Conservation (phyloP, 92 coral and sea anemone genomes). For the Desmophyllum pertusum region DNA sequence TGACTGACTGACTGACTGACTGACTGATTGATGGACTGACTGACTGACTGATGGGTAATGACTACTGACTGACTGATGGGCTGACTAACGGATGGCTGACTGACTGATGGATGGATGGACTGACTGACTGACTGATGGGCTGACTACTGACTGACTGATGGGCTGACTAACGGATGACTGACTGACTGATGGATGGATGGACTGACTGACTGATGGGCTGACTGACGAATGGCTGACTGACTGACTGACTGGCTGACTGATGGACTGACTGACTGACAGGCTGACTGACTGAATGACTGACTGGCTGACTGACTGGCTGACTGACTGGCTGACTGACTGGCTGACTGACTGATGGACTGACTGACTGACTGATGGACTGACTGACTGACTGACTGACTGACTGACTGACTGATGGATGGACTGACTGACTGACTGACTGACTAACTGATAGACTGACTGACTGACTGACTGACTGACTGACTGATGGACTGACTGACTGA, state of each 20-base stretch:
- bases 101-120: neutral
- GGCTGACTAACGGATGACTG: no score
- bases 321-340: neutral
- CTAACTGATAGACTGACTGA: neutral
- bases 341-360: neutral
- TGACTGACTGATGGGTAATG: neutral
- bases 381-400: neutral
- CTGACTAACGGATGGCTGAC: neutral
- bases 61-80: neutral
- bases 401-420: neutral
- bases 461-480: neutral
- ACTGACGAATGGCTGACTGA: neutral
- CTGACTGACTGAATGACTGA: no score
- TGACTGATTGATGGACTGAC: neutral
- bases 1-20: neutral
- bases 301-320: neutral
- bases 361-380: neutral
- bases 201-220: neutral
- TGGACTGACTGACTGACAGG: neutral
- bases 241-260: neutral
- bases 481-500: neutral
- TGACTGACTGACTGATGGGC: neutral
- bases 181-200: neutral
- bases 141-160: neutral
- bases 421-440: neutral